phyloP scores from a whole-genome alignment of 2,113 vertebrate genomes.

The Bufo gargarizans region DNA sequence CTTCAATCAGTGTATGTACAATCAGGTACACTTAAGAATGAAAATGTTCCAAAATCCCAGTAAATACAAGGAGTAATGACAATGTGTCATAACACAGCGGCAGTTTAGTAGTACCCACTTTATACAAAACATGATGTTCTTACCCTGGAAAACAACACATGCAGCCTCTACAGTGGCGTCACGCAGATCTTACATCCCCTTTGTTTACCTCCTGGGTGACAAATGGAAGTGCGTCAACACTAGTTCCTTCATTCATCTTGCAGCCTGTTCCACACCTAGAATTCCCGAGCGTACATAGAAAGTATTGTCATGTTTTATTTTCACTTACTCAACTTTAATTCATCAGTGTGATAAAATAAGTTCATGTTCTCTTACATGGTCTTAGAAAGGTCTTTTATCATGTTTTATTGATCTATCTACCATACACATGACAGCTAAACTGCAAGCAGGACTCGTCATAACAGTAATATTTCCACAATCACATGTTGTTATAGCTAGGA shows the following conservation, averaged over 20 bases:
- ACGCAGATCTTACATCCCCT: conserved; percentile 16
- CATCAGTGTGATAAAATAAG: not conserved
- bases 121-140: conserved; percentile 38
- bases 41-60: not conserved
- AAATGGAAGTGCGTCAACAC: conserved; percentile 43
- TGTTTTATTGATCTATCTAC: not conserved
- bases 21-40: not conserved
- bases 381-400: not conserved
- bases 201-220: conserved; percentile 43
- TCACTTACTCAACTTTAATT: conserved; percentile 10
- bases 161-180: conserved; percentile 17
- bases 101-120: conserved; percentile 27
- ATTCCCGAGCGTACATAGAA: not conserved
- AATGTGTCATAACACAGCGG: conserved; percentile 10
- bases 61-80: conserved; percentile 12
- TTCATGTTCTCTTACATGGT: not conserved
- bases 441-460: not conserved
- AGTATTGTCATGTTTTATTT: not conserved
- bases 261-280: conserved; percentile 25
- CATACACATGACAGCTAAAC: too few relatives aligned
- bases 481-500: not conserved
- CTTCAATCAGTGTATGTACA: too few relatives aligned
- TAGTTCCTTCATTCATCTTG: conserved; percentile 22
- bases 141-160: conserved; percentile 19
- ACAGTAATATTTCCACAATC: not conserved